Conservation (phyloP, 2,113 vertebrate species). For the Phaethornis superciliosus region DNA sequence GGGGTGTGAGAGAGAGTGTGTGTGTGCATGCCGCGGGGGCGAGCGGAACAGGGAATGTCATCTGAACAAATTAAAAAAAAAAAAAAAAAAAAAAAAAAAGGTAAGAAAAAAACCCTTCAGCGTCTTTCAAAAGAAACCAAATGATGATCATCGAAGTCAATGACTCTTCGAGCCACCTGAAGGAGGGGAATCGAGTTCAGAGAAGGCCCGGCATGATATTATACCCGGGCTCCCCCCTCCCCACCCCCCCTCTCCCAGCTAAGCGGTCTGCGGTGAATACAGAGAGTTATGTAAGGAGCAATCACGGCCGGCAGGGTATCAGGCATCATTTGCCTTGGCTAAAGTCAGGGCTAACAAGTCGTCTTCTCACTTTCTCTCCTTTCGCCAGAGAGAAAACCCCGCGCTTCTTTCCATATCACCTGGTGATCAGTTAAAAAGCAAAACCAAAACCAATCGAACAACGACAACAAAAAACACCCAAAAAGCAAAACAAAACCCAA, state of each 20-base stretch:
- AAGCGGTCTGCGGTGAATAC: not conserved
- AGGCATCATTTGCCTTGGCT: not conserved
- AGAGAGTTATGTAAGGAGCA: not conserved
- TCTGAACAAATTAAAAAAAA: conserved; percentile 39
- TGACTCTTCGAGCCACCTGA: not conserved
- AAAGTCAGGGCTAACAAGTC: not conserved
- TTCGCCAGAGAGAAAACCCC: not conserved
- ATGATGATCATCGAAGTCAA: conserved; percentile 9
- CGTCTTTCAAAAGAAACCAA: not conserved
- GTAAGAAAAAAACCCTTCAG: conserved; percentile 10
- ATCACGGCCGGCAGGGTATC: not conserved
- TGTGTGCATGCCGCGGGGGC: not conserved
- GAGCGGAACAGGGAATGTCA: conserved; percentile 56
- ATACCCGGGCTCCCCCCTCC: too few species aligned
- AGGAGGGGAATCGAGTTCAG: not conserved
- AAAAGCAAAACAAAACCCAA: too few species aligned
- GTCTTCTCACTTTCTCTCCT: not conserved
- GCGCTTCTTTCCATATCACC: conserved; percentile 1
- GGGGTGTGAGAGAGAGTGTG: not conserved
- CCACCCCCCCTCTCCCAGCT: too few species aligned
- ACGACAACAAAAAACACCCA: too few species aligned
- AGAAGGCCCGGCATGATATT: not conserved
- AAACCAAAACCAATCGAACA: too few species aligned
- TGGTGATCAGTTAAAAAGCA: not conserved
- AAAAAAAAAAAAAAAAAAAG: not conserved